phyloP scores from a whole-genome alignment of 2,888 invertebrate species.

The Trachelus tabidus region DNA sequence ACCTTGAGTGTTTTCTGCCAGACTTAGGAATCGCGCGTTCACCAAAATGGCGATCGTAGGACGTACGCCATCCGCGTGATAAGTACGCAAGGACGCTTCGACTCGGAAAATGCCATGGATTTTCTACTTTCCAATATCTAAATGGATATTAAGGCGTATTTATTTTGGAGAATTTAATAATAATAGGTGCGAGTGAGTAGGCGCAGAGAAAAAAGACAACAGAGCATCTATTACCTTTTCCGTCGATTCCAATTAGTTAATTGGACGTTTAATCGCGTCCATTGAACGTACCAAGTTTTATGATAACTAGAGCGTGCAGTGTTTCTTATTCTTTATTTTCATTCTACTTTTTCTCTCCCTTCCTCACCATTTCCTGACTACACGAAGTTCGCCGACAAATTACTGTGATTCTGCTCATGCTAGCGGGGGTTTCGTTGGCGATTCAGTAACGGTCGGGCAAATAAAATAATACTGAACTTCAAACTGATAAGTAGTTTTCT shows the following conservation, averaged over 20 bases:
- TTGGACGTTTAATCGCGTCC: slow-evolving; percentile 28
- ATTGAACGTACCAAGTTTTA: slow-evolving; percentile 34
- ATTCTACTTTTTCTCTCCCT: slow-evolving; percentile 10
- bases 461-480: not conserved
- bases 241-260: slow-evolving; percentile 28
- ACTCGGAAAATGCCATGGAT: not conserved
- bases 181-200: not conserved
- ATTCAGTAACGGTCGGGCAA: not conserved
- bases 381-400: slow-evolving; percentile 22
- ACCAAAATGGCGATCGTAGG: not conserved
- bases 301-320: slow-evolving; percentile 37
- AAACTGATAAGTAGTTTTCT: not conserved
- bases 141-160: not conserved
- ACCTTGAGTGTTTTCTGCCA: not conserved
- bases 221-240: slow-evolving; percentile 6
- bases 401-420: slow-evolving; percentile 22
- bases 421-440: not conserved
- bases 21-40: not conserved
- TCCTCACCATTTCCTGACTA: not conserved
- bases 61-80: not conserved
- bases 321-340: slow-evolving; percentile 17
- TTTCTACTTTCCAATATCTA: not conserved
- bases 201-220: not conserved
- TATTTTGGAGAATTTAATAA: not conserved
- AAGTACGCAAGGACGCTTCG: not conserved